phyloP scores from a whole-genome alignment of 2,888 invertebrate genomes.

The Acleris holmiana region DNA sequence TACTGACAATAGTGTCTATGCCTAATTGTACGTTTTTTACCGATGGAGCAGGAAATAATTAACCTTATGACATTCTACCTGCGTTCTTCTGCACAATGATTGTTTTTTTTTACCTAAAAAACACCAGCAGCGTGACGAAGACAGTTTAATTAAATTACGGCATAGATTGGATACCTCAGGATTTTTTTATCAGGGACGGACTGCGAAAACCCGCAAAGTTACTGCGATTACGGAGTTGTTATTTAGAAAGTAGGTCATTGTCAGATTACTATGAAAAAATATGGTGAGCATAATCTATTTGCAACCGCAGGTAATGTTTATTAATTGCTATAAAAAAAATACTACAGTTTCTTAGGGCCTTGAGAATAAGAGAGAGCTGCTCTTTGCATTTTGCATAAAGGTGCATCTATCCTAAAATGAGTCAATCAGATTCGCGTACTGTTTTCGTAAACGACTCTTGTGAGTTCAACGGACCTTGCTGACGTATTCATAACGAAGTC shows the following conservation, averaged over 20 bases:
- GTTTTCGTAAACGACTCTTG: too few relatives aligned
- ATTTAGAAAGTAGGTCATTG: conserved; percentile 71
- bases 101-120: conserved; percentile 51
- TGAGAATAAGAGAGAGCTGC: too few relatives aligned
- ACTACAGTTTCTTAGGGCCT: too few relatives aligned
- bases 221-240: conserved; percentile 20
- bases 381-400: too few relatives aligned
- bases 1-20: not conserved
- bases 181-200: conserved; percentile 39
- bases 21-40: conserved; percentile 41
- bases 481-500: too few relatives aligned
- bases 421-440: too few relatives aligned
- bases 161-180: conserved; percentile 12
- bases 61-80: conserved; percentile 43
- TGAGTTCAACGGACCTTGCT: too few relatives aligned
- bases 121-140: conserved; percentile 27
- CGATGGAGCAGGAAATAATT: conserved; percentile 57
- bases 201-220: conserved; percentile 48
- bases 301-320: conserved; percentile 6
- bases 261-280: conserved; percentile 40
- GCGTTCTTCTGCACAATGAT: conserved; percentile 52
- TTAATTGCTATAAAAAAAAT: too few relatives aligned
- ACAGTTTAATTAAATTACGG: conserved; percentile 24
- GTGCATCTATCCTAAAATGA: too few relatives aligned
- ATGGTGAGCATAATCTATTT: conserved; percentile 6